A percentile compares a stretch with the other conserved stretches of the same genome.
These are phyloP conservation scores for Echinometra lucunter DNA, from an alignment of 53 echinoderm and acorn worm species.

Conservation along the genomic window DNA sequence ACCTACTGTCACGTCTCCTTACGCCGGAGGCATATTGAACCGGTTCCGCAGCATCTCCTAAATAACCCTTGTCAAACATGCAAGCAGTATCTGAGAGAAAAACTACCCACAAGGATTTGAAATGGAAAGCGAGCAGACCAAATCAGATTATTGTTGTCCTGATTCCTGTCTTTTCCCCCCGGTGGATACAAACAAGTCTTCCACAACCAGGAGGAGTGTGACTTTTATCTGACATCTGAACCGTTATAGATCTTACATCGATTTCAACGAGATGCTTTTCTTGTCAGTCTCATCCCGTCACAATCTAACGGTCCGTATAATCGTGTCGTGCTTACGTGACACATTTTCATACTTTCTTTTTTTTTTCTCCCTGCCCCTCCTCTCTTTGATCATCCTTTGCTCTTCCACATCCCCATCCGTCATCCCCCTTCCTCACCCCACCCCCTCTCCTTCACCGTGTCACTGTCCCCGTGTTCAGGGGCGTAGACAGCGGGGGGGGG, in stretches of 20 bases:
- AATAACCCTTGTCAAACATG: conserved; percentile 1
- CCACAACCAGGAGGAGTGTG: not conserved
- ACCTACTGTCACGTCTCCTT: not conserved
- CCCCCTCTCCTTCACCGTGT: not conserved
- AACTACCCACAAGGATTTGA: not conserved
- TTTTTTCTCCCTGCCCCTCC: not conserved
- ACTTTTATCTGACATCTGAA: not conserved
- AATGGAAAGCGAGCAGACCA: conserved; percentile 37
- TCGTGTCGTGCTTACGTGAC: not conserved
- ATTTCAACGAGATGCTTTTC: not conserved
- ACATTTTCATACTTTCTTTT: not conserved
- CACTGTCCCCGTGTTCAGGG: no score
- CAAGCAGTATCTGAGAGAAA: not conserved
- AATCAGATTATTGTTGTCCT: conserved; percentile 26
- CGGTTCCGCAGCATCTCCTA: not conserved
- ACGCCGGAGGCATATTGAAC: not conserved
- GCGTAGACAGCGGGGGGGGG: no score
- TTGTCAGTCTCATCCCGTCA: not conserved
- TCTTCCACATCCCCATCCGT: not conserved
- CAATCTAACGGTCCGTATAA: not conserved
- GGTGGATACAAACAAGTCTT: not conserved
- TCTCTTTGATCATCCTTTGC: not conserved
- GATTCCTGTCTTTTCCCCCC: not conserved
- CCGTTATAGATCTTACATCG: not conserved
- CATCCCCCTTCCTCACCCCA: not conserved